A percentile compares a stretch with the other conserved stretches of the same genome.
Conservation (phyloP, 1,140 invertebrate species). For the Aleiodes sp. region DNA sequence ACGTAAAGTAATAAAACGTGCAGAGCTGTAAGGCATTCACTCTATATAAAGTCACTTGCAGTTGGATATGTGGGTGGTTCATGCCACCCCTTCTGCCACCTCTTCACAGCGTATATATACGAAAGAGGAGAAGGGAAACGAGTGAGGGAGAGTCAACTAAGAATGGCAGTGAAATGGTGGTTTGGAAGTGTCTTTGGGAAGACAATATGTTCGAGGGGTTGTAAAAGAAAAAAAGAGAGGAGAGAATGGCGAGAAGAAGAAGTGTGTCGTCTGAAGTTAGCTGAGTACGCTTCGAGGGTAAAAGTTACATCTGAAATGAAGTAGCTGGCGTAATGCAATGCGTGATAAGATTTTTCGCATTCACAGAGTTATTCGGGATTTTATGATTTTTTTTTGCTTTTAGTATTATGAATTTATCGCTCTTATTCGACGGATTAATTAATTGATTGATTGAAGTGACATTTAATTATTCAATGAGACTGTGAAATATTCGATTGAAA, state of each 20-base stretch:
- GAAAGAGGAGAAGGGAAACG: too few species aligned
- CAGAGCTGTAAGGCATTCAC: constrained; percentile 9
- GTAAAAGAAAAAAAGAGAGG: not conserved
- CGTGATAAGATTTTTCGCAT: not conserved
- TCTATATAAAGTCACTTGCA: constrained; percentile 16
- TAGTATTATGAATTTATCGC: not conserved
- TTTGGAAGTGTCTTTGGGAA: not conserved
- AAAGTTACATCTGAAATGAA: constrained; percentile 10
- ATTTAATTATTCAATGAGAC: too few species aligned
- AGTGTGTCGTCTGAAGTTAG: not conserved
- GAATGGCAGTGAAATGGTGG: not conserved
- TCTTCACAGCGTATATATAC: too few species aligned
- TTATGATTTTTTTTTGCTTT: not conserved
- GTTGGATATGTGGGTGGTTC: not conserved
- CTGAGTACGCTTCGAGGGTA: constrained; percentile 9
- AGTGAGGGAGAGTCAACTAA: not conserved
- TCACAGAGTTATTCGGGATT: not conserved
- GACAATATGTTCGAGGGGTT: constrained; percentile 7
- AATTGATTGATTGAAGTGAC: not conserved
- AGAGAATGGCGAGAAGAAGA: too few species aligned
- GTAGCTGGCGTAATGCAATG: constrained; percentile 10
- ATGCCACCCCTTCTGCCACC: too few species aligned
- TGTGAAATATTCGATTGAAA: too few species aligned
- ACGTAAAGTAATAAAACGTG: constrained; percentile 53
- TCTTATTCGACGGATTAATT: too few species aligned